Evolutionary conservation across 2,113 vertebrate species (phyloP), one percentile per base, ranked within the genome.

Genomic region (Edolisoma coerulescens): DNA sequence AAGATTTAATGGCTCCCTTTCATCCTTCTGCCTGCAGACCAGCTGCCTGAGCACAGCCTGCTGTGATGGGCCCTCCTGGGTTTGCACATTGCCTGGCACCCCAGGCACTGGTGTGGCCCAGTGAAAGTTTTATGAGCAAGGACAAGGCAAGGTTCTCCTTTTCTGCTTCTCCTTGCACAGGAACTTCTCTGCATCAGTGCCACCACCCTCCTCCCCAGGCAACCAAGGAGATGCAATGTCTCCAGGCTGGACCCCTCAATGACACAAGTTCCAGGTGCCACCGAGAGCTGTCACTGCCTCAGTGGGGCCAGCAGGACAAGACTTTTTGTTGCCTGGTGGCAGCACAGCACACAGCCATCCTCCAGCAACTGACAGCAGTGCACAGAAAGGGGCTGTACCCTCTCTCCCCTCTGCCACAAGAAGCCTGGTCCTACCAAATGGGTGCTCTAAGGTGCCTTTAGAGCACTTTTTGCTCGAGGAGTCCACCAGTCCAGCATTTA

Each of bases 1-100:
- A 96, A 93, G 90, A 69, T 81, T 60, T 64, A 76, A 84, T 65
- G 35, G 60, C 27, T 93, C 32, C 49, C 77, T 94, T 93, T 93
- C 84, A 95, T 80, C 84, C 32, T 60, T 19, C 57, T 44, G 69
- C 71, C 87, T 6, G 10, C 35, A 78, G 54, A 76, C 20, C 67
- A 87, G 89, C 81, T 82, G 84, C 84, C 75, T 44, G 11, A 37
- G 59, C 50, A 57, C 60, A 30, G 56, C 33, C 4, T 3, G 45
- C 39, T 61, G 67, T 24, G n/a, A 16, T n/a, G 53, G 52, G 86
- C n/a, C 44, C 75, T 44, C 24, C 9, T 13, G 12, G 80, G 45
- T 33, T 27, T 78, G 37, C 69, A 52, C 56, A 33, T 4, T 3
- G 23, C 47, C 71, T 26, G 44, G 13, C 61, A 64, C 65, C 41